A percentile compares a stretch with the other conserved stretches of the same genome.
Conservation (phyloP, 2,888 invertebrate genomes). For the Volucella bombylans region DNA sequence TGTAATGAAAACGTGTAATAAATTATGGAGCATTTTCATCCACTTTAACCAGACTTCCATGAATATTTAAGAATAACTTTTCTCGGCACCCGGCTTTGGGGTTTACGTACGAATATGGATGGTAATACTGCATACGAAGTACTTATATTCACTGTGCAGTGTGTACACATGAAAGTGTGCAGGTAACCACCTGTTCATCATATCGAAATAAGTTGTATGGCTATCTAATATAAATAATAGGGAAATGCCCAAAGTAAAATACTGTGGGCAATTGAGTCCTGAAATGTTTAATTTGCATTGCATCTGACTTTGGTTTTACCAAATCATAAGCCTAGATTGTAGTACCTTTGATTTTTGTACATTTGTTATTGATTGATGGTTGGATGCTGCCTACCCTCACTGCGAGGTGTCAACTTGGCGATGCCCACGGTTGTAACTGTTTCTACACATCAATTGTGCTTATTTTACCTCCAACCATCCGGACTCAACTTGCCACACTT, state of each 20-base stretch:
- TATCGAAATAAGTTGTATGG: slow-evolving; percentile 31
- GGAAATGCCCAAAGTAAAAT: slow-evolving; percentile 32
- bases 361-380: no score
- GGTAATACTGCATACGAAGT: slow-evolving; percentile 34
- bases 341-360: no score
- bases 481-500: no score
- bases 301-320: neutral
- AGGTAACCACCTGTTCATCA: slow-evolving; percentile 64
- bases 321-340: no score
- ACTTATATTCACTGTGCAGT: neutral
- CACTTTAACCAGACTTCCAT: slow-evolving; percentile 69
- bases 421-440: no score
- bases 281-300: slow-evolving; percentile 33
- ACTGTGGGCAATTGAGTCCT: slow-evolving; percentile 41
- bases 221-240: slow-evolving; percentile 5
- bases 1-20: slow-evolving; percentile 71
- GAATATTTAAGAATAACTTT: slow-evolving; percentile 69
- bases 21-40: slow-evolving; percentile 71
- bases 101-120: slow-evolving; percentile 20
- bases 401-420: no score
- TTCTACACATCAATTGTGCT: no score
- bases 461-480: no score
- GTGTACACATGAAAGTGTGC: neutral
- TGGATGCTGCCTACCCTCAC: no score
- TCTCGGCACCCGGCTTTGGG: slow-evolving; percentile 14